A percentile compares a stretch with the other conserved stretches of the same genome.
phyloP scores from a whole-genome alignment of 2,888 invertebrate species.

The Pachycephus smyrnensis region DNA sequence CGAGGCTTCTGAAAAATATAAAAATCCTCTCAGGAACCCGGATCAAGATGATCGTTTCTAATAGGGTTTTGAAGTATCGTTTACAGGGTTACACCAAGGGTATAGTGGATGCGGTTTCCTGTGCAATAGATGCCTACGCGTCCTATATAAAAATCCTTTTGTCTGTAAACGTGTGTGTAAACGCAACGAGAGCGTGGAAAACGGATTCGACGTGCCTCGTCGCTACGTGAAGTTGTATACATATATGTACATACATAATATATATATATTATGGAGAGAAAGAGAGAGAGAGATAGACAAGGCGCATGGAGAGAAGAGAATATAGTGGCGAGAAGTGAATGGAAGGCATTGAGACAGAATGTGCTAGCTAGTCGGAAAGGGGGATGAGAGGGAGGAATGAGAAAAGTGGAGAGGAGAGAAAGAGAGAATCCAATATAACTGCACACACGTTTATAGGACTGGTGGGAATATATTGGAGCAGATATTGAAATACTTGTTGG shows the following conservation, averaged over 20 bases:
- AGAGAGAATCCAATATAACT: conserved; percentile 60
- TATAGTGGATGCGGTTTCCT: conserved; percentile 29
- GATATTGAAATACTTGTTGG: conserved; percentile 66
- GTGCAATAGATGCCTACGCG: conserved; percentile 11
- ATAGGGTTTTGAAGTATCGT: conserved; percentile 26
- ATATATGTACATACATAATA: not conserved
- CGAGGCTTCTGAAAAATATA: not conserved
- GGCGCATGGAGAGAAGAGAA: conserved; percentile 6
- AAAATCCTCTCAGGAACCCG: not conserved
- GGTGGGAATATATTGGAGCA: conserved; percentile 63
- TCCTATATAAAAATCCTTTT: not conserved
- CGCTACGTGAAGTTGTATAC: not conserved
- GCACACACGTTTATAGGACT: conserved; percentile 62
- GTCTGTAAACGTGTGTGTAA: not conserved
- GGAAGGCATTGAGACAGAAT: not conserved
- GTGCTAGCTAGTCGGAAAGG: conserved; percentile 2
- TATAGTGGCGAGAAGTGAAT: not conserved
- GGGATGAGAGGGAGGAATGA: conserved; percentile 28
- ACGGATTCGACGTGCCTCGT: not conserved
- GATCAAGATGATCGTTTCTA: not conserved
- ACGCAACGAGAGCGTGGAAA: not conserved
- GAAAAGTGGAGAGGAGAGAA: conserved; percentile 5
- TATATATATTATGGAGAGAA: conserved; percentile 8
- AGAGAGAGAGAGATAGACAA: conserved; percentile 26
- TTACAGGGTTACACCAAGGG: conserved; percentile 33